Evolutionary conservation across 2,797 vertebrate genomes (phyloP).

Genomic region (Sebastes hopkinsi): DNA sequence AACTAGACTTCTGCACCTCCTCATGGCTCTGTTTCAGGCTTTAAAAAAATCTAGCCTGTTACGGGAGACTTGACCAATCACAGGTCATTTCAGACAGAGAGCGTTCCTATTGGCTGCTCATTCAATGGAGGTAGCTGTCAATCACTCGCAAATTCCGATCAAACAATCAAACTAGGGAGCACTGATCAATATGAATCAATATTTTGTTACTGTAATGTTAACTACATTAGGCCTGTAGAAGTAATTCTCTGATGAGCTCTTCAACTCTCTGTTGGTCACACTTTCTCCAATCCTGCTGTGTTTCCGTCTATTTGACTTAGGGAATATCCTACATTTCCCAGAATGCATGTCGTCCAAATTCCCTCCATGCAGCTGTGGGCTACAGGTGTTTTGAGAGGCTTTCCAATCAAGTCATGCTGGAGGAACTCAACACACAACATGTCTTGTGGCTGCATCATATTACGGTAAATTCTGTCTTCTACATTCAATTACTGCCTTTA

Average conservation of each 20-base stretch:
- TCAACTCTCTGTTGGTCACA: background rate
- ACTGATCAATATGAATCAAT: no score
- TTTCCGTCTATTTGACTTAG: background rate
- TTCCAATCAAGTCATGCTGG: background rate
- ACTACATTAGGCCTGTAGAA: background rate
- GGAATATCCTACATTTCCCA: slow-evolving; percentile 17
- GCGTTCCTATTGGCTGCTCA: no score
- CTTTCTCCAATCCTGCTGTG: background rate
- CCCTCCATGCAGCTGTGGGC: background rate
- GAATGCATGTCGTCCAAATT: background rate
- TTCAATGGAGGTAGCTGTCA: no score
- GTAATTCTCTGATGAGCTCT: background rate
- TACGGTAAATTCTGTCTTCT: background rate
- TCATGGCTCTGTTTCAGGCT: no score
- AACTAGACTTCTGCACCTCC: no score
- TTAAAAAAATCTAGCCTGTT: no score
- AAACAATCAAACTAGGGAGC: no score
- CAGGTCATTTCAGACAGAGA: no score
- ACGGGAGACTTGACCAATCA: no score
- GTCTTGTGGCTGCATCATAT: background rate
- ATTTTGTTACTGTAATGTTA: no score
- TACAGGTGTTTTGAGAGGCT: slow-evolving; percentile 1
- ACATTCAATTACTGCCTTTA: no score
- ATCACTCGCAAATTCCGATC: no score
- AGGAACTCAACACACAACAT: background rate